Base-by-base conservation (phyloP, 2,888 invertebrate species). In the Zhuqinia jingwanae region DNA sequence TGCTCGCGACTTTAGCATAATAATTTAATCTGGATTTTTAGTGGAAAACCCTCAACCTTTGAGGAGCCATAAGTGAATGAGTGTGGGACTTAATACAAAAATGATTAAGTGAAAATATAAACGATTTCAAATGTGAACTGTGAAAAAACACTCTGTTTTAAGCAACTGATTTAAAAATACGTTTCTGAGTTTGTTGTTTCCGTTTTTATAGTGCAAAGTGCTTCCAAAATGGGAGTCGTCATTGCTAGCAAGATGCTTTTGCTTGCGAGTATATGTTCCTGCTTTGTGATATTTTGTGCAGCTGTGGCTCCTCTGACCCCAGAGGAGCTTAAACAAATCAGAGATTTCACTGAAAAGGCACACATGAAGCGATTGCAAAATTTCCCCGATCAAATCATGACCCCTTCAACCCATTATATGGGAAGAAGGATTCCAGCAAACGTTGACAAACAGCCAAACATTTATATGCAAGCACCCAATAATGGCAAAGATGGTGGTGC, bases 341-440 rank as follows among this genome's bases (percentile, higher is more conserved):
- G 84, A 13, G 87, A 87, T 36, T 87, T 87, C 47, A 87, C 87
- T 11, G 80, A 79, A 13, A 85, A 87, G 36, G 87, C 87, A 8
- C 87, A 87, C 50, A 80, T 87, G 84, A 87, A 87, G 45, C n/a
- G 87, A 30, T 17, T 77, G 53, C 63, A 87, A 17, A 50, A 56
- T 5, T 87, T 63, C 20, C 87, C 87, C 6, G 87, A 87, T 77
- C 87, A 87, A 36, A n/a, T 87, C 13, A 87, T 87, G 87, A 87
- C 87, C 5, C 75, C 87, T 0, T 86, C 85, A 2, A 86, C 83
- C 8, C 87, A 87, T 53, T 87, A 87, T 30, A 45, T 87, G 0
- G 87, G 87, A 56, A 45, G 87, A 45, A 65, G 84, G 15, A 25
- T 87, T 5, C 87, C 87, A 30, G 0, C 42, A 20, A 15, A 20